Base-by-base conservation (phyloP, 2,888 invertebrate genomes). In the Tachina grossa region DNA sequence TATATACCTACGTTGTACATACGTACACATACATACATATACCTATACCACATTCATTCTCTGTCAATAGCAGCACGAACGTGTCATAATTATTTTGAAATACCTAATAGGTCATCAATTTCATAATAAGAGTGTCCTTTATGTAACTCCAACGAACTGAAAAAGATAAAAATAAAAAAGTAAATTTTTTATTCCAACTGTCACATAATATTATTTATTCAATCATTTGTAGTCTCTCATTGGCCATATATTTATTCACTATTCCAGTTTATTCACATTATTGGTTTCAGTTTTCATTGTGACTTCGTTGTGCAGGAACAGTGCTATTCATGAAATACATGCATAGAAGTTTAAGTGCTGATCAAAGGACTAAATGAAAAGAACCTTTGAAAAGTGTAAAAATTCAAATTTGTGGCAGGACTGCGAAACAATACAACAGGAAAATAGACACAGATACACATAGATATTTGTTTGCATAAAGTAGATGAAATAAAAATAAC, bases 41-140 rank as follows among this genome's bases (percentile, higher is more conserved):
- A 22, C 1, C 0, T 31, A 6, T 31, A 31, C 5, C 2, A 39
- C 22, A 53, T 47, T 47, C 31, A 57, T 53, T 55, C 76, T 80
- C 63, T 82, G 75, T 79, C 85, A 85, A 79, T 82, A 85, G 69
- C 85, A 79, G 9, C 49, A 65, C 51, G 71, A 83, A 87, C 86
- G 87, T 86, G 87, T 83, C 78, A 78, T 85, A n/a, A n/a, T n/a
- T n/a, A 87, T 86, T 87, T 87, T 53, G 22, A 75, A 61, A 77
- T 83, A 84, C 85, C 80, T 84, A 87, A 84, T 85, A 88, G 88
- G 87, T 87, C 88, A 88, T 88, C 88, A 88, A 61, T 79, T 79
- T 69, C 41, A 43, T 78, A 75, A 74, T 9, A 72, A 39, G 59
- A 69, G 47, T 77, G 63, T 71, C 59, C 78, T 77, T 82, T 71